These are phyloP conservation scores for Leistus spinibarbis DNA, from an alignment of 2,888 invertebrate species.

Conservation along the genomic window DNA sequence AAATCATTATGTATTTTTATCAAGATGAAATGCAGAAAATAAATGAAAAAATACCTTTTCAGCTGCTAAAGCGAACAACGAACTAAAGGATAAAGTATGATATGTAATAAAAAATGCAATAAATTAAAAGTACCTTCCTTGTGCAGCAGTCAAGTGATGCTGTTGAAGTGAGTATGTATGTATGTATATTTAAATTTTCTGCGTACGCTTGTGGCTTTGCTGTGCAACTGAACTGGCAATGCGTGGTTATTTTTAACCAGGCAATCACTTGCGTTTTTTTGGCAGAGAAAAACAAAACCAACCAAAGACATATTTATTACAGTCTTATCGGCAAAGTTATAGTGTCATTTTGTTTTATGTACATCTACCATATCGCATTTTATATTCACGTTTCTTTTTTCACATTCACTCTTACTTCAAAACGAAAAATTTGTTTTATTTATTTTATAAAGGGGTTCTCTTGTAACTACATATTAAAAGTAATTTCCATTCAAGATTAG, in stretches of 20 bases:
- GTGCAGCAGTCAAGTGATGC: background rate
- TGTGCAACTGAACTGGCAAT: background rate
- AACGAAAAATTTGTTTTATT: constrained; percentile 6
- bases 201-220: background rate
- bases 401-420: background rate
- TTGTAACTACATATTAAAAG: constrained; percentile 13
- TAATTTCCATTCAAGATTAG: constrained; percentile 16
- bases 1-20: background rate
- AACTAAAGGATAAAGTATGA: background rate
- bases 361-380: constrained; percentile 22
- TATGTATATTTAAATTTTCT: background rate
- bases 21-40: background rate
- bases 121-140: background rate
- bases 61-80: background rate
- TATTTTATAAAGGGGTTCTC: background rate
- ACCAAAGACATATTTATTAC: constrained; percentile 32
- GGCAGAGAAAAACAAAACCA: constrained; percentile 32
- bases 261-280: constrained; percentile 33
- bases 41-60: background rate
- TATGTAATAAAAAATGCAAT: background rate
- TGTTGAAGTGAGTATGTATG: background rate
- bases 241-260: constrained; percentile 10
- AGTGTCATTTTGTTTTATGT: constrained; percentile 36
- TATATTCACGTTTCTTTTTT: constrained; percentile 8
- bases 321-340: constrained; percentile 31